A percentile compares a stretch with the other conserved stretches of the same genome.
Conservation (phyloP, 1,140 invertebrate genomes). For the Pemphigus obesinymphae region DNA sequence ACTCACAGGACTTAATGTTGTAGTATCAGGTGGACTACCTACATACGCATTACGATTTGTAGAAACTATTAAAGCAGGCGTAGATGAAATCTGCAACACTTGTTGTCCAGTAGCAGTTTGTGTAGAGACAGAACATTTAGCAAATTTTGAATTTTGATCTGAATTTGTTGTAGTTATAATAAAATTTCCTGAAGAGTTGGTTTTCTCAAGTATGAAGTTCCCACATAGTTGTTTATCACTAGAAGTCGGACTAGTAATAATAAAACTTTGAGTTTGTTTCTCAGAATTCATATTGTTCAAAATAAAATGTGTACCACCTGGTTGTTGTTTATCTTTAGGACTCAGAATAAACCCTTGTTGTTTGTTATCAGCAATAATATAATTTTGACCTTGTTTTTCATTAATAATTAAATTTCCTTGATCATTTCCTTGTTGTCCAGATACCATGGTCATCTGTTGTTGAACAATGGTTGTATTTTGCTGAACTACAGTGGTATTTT, state of each 20-base stretch:
- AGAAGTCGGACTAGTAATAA: slow-evolving; percentile 45
- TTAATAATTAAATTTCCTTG: slow-evolving; percentile 43
- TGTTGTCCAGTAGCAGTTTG: slow-evolving; percentile 60
- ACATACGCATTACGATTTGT: slow-evolving; percentile 56
- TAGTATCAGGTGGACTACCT: slow-evolving; percentile 68
- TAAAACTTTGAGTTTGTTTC: slow-evolving; percentile 44
- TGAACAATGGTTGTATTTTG: slow-evolving; percentile 67
- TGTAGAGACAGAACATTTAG: slow-evolving; percentile 65
- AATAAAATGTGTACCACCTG: slow-evolving; percentile 44
- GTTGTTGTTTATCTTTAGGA: slow-evolving; percentile 45
- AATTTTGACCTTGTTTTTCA: slow-evolving; percentile 46
- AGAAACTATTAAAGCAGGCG: slow-evolving; percentile 52
- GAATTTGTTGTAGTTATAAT: slow-evolving; percentile 40
- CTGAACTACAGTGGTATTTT: slow-evolving; percentile 54
- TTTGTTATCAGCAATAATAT: slow-evolving; percentile 47
- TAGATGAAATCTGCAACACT: slow-evolving; percentile 45
- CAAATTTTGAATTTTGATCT: slow-evolving; percentile 35
- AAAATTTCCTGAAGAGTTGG: slow-evolving; percentile 43
- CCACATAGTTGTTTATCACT: slow-evolving; percentile 44
- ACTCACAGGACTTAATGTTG: slow-evolving; percentile 66
- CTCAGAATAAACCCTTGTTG: slow-evolving; percentile 48
- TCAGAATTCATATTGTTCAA: slow-evolving; percentile 44
- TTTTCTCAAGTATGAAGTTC: slow-evolving; percentile 43
- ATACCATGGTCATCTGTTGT: slow-evolving; percentile 65
- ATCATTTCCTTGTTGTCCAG: slow-evolving; percentile 58